A percentile compares a stretch with the other conserved stretches of the same genome.
These are phyloP conservation scores for Andrena trimmerana DNA, from an alignment of 2,888 invertebrate species.

Conservation along the genomic window DNA sequence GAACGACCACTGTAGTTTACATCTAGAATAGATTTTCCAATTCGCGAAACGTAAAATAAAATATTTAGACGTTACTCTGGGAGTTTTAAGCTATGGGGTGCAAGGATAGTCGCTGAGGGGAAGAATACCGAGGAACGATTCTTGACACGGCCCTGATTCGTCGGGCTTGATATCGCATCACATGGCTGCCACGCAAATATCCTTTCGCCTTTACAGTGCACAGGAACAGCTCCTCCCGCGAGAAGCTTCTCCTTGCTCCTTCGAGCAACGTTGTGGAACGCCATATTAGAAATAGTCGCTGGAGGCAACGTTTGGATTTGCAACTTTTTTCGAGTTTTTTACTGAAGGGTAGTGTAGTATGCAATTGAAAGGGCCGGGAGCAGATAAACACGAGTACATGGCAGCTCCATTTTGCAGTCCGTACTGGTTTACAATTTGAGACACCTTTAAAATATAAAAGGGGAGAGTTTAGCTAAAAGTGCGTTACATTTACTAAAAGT, in stretches of 20 bases:
- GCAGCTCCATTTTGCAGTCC: slow-evolving; percentile 34
- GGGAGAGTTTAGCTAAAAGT: neutral
- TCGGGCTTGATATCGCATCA: slow-evolving; percentile 74
- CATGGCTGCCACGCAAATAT: slow-evolving; percentile 76
- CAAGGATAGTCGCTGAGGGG: neutral
- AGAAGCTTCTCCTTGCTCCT: neutral
- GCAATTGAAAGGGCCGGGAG: slow-evolving; percentile 15
- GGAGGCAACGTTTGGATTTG: no score
- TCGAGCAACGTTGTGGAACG: neutral
- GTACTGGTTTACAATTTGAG: slow-evolving; percentile 1
- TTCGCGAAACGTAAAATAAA: no score
- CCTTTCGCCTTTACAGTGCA: slow-evolving; percentile 42
- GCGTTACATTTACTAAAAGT: neutral
- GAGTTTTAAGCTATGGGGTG: neutral
- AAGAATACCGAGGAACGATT: neutral
- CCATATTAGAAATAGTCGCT: neutral
- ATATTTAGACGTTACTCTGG: neutral
- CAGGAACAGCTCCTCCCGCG: slow-evolving; percentile 27
- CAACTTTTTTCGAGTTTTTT: neutral
- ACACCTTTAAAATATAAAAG: neutral
- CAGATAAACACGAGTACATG: slow-evolving; percentile 28
- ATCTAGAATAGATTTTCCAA: no score
- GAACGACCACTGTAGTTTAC: no score
- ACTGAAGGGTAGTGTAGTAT: neutral
- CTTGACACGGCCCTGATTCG: slow-evolving; percentile 70